phyloP scores from a whole-genome alignment of 2,113 vertebrate species.

The Talpa occidentalis region DNA sequence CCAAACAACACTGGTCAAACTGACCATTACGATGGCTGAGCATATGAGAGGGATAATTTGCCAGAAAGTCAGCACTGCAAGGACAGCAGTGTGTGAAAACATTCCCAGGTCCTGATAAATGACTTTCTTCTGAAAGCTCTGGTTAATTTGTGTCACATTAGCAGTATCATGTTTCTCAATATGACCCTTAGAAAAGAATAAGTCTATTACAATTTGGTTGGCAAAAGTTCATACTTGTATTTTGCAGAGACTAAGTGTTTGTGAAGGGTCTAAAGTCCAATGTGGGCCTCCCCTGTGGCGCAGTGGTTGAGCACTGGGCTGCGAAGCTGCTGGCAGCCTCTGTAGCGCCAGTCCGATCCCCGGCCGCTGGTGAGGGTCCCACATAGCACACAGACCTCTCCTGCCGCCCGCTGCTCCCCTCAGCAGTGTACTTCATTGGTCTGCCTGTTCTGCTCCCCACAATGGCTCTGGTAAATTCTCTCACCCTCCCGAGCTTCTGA shows the following conservation, averaged over 20 bases:
- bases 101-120: background rate
- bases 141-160: slow-evolving; percentile 22
- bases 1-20: background rate
- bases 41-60: background rate
- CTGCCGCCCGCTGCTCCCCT: too few species aligned
- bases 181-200: background rate
- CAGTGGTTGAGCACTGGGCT: too few species aligned
- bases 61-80: background rate
- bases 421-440: too few species aligned
- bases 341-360: too few species aligned
- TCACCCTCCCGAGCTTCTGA: too few species aligned
- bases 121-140: background rate
- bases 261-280: background rate
- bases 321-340: too few species aligned
- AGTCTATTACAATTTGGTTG: background rate
- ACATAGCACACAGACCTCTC: too few species aligned
- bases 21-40: background rate
- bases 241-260: background rate
- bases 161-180: background rate
- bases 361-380: too few species aligned
- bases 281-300: too few species aligned
- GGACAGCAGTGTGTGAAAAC: background rate
- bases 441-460: too few species aligned
- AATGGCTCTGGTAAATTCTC: too few species aligned
- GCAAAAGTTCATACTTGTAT: background rate